These are phyloP conservation scores for Todus mexicanus DNA, from an alignment of 2,797 vertebrate genomes.

Conservation along the genomic window DNA sequence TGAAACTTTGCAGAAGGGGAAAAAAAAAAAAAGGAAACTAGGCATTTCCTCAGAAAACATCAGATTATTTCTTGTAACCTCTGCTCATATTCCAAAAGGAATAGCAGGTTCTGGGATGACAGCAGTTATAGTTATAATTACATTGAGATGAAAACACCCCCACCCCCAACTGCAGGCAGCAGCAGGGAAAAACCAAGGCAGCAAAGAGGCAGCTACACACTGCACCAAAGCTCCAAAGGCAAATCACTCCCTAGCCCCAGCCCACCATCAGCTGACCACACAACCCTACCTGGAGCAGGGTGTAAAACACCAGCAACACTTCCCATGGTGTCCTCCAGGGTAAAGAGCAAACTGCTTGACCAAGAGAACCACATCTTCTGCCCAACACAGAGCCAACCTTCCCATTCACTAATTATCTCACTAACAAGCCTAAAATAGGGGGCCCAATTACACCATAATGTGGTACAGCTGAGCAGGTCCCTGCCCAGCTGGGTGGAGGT, in stretches of 20 bases:
- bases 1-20: neutral
- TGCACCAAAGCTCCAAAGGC: neutral
- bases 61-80: neutral
- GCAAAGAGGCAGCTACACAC: neutral
- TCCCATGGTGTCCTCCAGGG: accelerated
- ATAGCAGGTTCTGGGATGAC: neutral
- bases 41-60: neutral
- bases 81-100: neutral
- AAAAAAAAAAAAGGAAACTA: neutral
- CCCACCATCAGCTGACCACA: neutral
- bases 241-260: neutral
- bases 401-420: accelerated
- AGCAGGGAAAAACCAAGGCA: neutral
- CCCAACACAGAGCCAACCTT: accelerated
- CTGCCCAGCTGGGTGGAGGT: neutral
- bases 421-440: neutral
- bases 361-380: accelerated
- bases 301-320: neutral
- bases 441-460: accelerated
- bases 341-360: accelerated
- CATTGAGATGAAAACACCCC: neutral
- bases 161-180: neutral
- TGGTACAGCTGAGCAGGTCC: neutral
- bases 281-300: accelerated
- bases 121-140: accelerated